Conservation (phyloP, 2,888 invertebrate genomes). For the Megaustenia siamemsis region DNA sequence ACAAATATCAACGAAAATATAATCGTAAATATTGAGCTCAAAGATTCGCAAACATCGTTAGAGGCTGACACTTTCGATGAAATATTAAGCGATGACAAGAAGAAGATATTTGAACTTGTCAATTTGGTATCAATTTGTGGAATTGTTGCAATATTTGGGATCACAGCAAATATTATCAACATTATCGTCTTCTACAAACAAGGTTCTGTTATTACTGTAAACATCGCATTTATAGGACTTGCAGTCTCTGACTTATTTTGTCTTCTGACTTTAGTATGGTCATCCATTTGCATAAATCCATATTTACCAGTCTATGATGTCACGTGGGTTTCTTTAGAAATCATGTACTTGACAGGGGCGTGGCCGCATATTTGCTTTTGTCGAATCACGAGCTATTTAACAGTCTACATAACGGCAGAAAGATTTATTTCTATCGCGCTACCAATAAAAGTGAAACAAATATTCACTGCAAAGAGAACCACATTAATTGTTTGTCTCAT, state of each 20-base stretch:
- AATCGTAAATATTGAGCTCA: no score
- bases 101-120: conserved; percentile 11
- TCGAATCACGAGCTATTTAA: conserved; percentile 27
- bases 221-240: conserved; percentile 24
- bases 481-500: neutral
- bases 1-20: no score
- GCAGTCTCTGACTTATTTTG: conserved; percentile 36
- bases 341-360: conserved; percentile 13
- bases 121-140: conserved; percentile 9
- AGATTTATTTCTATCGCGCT: conserved; percentile 13
- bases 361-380: conserved; percentile 31
- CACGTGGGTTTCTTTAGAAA: neutral
- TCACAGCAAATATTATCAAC: conserved; percentile 16
- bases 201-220: conserved; percentile 13
- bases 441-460: conserved; percentile 28
- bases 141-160: neutral
- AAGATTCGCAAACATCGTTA: no score
- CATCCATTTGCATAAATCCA: conserved; percentile 10
- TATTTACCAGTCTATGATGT: neutral
- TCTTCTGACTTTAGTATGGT: conserved; percentile 10
- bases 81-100: neutral
- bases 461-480: conserved; percentile 7
- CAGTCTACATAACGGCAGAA: conserved; percentile 33
- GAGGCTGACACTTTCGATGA: no score
- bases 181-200: conserved; percentile 23